Evolutionary conservation across 2,113 vertebrate species (phyloP), one percentile per base, ranked within the genome.

Genomic region (Rhodinocichla rosea): DNA sequence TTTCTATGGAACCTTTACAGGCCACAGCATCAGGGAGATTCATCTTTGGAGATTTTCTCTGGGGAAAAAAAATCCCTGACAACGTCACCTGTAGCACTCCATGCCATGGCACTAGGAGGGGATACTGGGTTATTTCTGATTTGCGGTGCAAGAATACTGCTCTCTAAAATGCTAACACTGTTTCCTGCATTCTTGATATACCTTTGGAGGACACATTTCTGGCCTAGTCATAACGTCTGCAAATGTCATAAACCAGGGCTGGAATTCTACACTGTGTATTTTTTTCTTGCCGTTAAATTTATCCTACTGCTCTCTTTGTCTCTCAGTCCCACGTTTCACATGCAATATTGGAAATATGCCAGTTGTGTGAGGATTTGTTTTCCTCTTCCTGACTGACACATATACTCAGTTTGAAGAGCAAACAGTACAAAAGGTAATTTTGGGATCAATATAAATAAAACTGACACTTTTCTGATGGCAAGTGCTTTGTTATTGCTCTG

Each of bases 371-470:
- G 14, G 42, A 13, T 30, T 84, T 73, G 15, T 69, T 88, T 86
- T 88, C 42, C 23, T 74, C 60, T 53, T 91, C 27, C 74, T 77
- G 79, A 69, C 44, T 79, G 82, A 88, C 83, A 83, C 17, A 73
- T 21, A 40, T 35, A 73, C 8, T 76, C 27, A 42, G 23, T 77
- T 49, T 70, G 73, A 90, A 83, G 47, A 83, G 19, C 35, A 81
- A 83, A 96, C 55, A 87, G 24, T 73, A 71, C 47, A 78, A 81
- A 94, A 94, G 39, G 52, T 63, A 91, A 65, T 94, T 93, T 86
- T 53, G 47, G 13, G 35, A 93, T 93, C 83, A 55, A 83, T 77
- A 89, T 55, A 94, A 93, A 92, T 86, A 93, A 94, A 92, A 52
- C 21, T 83, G 86, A 45, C 84, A 88, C 47, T 86, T 75, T 24